These are phyloP conservation scores for Theocolax elegans DNA, from an alignment of 1,140 invertebrate genomes.

Conservation along the genomic window DNA sequence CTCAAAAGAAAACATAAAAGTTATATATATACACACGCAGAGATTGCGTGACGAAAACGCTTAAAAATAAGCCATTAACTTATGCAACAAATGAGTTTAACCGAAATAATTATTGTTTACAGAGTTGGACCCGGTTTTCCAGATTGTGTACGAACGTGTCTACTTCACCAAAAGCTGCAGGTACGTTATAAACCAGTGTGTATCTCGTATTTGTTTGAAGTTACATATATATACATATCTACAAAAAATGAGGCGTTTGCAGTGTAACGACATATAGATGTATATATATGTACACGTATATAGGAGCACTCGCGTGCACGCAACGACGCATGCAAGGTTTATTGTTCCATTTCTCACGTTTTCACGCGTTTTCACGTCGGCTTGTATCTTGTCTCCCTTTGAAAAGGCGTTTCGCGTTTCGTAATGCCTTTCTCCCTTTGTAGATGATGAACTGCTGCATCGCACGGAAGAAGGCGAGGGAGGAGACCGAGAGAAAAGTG, in stretches of 20 bases:
- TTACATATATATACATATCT: neutral
- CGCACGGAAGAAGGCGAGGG: conserved; percentile 74
- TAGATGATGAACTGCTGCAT: conserved; percentile 98
- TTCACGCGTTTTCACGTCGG: conserved; percentile 22
- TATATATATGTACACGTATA: neutral
- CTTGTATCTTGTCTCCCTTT: neutral
- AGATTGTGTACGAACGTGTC: conserved; percentile 82
- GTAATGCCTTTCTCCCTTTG: conserved; percentile 37
- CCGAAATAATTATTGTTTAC: conserved; percentile 52
- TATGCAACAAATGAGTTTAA: too few species aligned
- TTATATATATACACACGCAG: too few species aligned
- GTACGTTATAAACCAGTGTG: conserved; percentile 50
- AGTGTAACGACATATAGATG: neutral
- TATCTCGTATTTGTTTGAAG: neutral
- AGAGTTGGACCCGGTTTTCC: conserved; percentile 83
- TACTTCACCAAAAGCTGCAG: conserved; percentile 94
- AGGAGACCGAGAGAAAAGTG: conserved; percentile 60
- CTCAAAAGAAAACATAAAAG: too few species aligned
- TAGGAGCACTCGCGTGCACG: neutral
- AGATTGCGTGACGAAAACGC: too few species aligned
- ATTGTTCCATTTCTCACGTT: conserved; percentile 41
- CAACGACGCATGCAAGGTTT: conserved; percentile 1
- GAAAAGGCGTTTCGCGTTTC: neutral
- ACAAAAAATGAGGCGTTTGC: neutral
- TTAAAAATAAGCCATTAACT: too few species aligned